These are phyloP conservation scores for Cynaeus angustus DNA, from an alignment of 2,888 invertebrate species.

Conservation along the genomic window DNA sequence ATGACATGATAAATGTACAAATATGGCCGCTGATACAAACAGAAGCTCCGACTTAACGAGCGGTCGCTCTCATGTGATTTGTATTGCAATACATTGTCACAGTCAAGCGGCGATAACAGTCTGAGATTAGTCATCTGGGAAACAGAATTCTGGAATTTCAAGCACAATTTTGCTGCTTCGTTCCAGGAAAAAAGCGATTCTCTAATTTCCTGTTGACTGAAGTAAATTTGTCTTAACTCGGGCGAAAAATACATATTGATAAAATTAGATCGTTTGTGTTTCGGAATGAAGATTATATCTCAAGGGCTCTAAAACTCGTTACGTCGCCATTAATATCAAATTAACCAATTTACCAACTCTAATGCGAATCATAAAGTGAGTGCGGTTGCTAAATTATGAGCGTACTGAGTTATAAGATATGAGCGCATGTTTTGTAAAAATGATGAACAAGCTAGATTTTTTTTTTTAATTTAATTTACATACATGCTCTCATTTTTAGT, in stretches of 20 bases:
- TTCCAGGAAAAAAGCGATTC: no score
- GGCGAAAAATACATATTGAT: no score
- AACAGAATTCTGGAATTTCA: neutral
- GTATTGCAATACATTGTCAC: constrained; percentile 25
- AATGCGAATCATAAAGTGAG: constrained; percentile 3
- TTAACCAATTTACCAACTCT: neutral
- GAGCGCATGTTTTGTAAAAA: no score
- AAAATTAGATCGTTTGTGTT: no score
- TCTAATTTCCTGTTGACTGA: no score
- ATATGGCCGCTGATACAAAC: constrained; percentile 14
- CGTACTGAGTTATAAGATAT: no score
- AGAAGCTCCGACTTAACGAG: constrained; percentile 21
- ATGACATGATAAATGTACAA: constrained; percentile 21
- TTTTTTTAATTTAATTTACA: no score
- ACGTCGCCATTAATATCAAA: neutral
- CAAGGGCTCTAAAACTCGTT: neutral
- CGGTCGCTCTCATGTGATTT: constrained; percentile 16
- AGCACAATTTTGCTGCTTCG: no score
- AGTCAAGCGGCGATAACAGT: constrained; percentile 12
- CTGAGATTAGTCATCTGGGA: constrained; percentile 13
- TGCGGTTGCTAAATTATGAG: no score
- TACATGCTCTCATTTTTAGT: no score
- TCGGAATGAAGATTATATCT: neutral
- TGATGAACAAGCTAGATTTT: no score
- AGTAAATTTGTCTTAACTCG: no score